These are phyloP conservation scores for Parapristionchus giblindavisi DNA, from an alignment of 2,888 invertebrate genomes.

Conservation along the genomic window DNA sequence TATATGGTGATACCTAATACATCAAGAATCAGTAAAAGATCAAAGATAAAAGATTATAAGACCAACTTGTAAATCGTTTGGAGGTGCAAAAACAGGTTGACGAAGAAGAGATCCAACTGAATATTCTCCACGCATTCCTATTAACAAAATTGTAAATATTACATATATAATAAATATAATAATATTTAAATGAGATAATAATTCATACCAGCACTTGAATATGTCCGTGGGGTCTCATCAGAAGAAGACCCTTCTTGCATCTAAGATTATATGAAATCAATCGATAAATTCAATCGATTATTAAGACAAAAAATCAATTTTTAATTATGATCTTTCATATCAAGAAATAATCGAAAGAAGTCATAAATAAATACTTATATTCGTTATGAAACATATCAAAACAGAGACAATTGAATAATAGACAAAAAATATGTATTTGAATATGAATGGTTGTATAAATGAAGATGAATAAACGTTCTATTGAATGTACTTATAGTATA, in stretches of 20 bases:
- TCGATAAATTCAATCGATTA: neutral
- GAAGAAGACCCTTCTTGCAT: slow-evolving; percentile 23
- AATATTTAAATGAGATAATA: neutral
- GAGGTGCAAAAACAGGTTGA: slow-evolving; percentile 11
- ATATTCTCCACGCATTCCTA: slow-evolving; percentile 18
- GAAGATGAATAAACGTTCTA: no score
- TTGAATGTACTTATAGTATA: no score
- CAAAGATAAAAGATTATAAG: neutral
- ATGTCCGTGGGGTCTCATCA: slow-evolving; percentile 5
- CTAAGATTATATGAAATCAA: neutral
- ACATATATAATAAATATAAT: neutral
- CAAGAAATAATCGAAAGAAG: no score
- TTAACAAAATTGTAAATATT: neutral
- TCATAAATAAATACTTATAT: neutral
- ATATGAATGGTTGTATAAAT: no score
- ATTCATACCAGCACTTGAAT: slow-evolving; percentile 10
- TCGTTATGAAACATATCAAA: neutral
- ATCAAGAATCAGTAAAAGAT: no score
- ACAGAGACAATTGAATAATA: neutral
- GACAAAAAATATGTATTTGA: neutral
- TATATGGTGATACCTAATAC: slow-evolving; percentile 53
- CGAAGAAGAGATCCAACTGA: slow-evolving; percentile 11
- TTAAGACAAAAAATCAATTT: neutral
- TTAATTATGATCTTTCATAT: no score
- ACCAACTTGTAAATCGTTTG: neutral